Evolutionary conservation across 1,140 invertebrate genomes (phyloP), one percentile per base, ranked within the genome.

Genomic region (Chrysomallon squamiferum): DNA sequence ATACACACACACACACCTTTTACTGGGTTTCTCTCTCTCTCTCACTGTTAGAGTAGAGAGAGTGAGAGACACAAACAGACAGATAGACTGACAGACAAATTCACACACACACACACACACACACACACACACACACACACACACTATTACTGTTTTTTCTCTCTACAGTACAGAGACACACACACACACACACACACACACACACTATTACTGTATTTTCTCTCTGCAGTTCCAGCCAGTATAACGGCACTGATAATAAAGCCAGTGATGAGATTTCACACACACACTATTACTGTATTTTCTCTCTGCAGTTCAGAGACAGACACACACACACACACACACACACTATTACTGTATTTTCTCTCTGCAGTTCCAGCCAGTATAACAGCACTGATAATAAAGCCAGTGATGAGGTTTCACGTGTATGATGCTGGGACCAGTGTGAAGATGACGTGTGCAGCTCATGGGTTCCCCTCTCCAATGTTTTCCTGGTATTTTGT

Each of bases 401-500:
- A 27, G 25, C 50, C 50, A 15, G 22, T 20, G 3, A 22, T 54
- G n/a, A n/a, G 22, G 29, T 27, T 30, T 22, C n/a, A 30, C 50
- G 50, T 54, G 50, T 54, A 22, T 30, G 29, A 54, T 18, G 22
- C 56, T 3, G 75, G 73, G 27, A 49, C 65, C 4, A 57, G 66
- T 15, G 65, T 77, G 2, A 38, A 58, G 22, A 62, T 78, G 15
- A 35, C 58, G 20, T 78, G 73, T 63, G n/a, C 38, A 1, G 68
- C 71, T 1, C 63, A 57, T n/a, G 75, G 76, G 32, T 63, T 71
- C 61, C 72, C 72, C 6, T 59, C 47, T n/a, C 73, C 72, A 38
- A 27, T 62, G 20, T 78, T 68, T 60, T 38, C 47, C 27, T 78
- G 72, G 72, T 65, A 52, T n/a, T 78, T 72, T 56, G 65, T 58